Evolutionary conservation across 2,797 vertebrate genomes (phyloP).

Genomic region (Tenualosa thibaudeaui): DNA sequence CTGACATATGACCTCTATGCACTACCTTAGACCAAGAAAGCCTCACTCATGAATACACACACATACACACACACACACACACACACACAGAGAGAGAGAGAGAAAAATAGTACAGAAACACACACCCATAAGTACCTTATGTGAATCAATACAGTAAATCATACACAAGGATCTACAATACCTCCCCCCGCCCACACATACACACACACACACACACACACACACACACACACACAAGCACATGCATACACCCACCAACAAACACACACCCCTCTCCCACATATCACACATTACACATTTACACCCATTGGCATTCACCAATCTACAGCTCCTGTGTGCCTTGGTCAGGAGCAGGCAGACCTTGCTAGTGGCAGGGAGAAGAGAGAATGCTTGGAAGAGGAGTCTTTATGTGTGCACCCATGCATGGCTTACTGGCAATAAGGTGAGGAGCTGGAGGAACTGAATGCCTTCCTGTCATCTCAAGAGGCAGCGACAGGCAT

Average conservation of each 20-base stretch:
- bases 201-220: conserved; percentile 1
- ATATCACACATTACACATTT: not conserved
- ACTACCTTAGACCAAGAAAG: not conserved
- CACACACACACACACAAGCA: not conserved
- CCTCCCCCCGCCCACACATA: no score
- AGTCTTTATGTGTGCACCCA: not conserved
- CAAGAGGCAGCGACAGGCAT: no score
- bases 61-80: not conserved
- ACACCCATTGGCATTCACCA: not conserved
- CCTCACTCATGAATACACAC: not conserved
- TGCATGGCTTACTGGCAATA: not conserved
- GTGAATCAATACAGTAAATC: not conserved
- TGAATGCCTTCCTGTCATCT: no score
- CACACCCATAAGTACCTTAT: not conserved
- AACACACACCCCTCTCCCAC: no score
- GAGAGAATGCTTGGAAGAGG: not conserved
- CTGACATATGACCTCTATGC: not conserved
- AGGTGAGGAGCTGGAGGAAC: not conserved
- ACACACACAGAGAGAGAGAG: not conserved
- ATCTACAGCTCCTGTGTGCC: not conserved
- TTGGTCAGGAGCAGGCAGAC: not conserved
- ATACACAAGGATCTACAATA: not conserved
- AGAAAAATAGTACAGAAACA: not conserved
- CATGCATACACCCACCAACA: not conserved
- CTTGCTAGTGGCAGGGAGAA: not conserved